These are phyloP conservation scores for Tetranychus urticae DNA, from an alignment of 1,140 invertebrate genomes.

Conservation along the genomic window DNA sequence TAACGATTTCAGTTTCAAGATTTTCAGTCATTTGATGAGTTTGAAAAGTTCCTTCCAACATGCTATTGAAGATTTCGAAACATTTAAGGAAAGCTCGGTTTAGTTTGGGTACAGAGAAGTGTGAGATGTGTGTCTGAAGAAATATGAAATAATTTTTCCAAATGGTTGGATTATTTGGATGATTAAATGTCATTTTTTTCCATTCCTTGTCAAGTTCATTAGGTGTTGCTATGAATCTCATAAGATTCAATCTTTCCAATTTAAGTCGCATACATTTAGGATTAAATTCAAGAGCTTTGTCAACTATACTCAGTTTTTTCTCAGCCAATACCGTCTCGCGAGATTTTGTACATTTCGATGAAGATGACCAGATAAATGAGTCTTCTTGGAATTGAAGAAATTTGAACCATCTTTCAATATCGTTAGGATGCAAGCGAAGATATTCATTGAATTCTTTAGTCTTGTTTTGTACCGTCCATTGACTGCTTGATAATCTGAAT, in stretches of 20 bases:
- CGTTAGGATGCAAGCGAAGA: constrained; percentile 18
- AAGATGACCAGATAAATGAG: constrained; percentile 4
- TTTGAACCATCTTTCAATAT: constrained; percentile 24
- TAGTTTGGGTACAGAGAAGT: constrained; percentile 16
- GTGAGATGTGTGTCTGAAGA: constrained; percentile 19
- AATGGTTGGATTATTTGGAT: constrained; percentile 20
- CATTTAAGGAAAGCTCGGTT: constrained; percentile 17
- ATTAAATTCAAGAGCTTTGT: constrained; percentile 24
- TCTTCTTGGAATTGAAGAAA: constrained; percentile 26
- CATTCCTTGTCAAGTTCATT: constrained; percentile 21
- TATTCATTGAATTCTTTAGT: constrained; percentile 20
- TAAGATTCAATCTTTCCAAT: constrained; percentile 20
- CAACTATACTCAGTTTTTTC: constrained; percentile 24
- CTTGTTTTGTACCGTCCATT: not conserved
- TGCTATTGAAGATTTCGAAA: constrained; percentile 16
- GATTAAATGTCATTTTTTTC: constrained; percentile 22
- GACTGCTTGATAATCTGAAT: not conserved
- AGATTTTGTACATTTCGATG: constrained; percentile 7
- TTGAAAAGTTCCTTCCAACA: constrained; percentile 16
- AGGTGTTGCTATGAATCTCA: constrained; percentile 18
- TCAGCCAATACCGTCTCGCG: constrained; percentile 17
- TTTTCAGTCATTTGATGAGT: constrained; percentile 14
- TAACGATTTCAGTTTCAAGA: constrained; percentile 15
- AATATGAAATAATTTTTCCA: constrained; percentile 23
- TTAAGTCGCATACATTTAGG: constrained; percentile 20